Conservation (phyloP, 2,113 vertebrate genomes). For the Leptocoma aspasia region DNA sequence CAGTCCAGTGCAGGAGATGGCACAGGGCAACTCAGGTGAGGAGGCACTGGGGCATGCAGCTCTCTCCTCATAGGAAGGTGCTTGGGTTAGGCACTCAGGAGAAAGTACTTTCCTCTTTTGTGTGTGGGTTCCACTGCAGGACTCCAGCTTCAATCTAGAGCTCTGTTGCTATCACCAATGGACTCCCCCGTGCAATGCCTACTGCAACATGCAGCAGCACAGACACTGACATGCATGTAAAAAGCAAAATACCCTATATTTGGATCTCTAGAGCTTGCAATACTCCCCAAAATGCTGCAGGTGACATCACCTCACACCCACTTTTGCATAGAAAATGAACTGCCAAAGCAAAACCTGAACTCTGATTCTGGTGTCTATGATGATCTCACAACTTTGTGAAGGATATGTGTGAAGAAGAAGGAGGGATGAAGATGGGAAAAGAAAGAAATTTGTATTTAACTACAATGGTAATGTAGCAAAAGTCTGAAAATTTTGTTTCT, state of each 20-base stretch:
- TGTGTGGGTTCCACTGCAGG: neutral
- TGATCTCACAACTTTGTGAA: neutral
- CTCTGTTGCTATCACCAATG: neutral
- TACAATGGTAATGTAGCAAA: neutral
- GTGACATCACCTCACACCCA: accelerated
- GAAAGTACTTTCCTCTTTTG: neutral
- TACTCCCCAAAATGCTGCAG: neutral
- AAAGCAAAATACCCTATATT: accelerated
- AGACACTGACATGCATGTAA: neutral
- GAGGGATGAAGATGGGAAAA: neutral
- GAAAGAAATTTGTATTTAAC: neutral
- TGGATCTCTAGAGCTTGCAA: neutral
- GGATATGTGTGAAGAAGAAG: neutral
- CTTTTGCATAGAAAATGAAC: neutral
- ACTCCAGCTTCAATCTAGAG: accelerated
- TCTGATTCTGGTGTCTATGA: neutral
- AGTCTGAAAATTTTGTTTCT: neutral
- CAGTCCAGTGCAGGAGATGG: neutral
- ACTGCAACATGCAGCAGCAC: neutral
- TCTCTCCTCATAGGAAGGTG: neutral
- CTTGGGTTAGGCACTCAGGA: neutral
- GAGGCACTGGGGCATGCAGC: neutral
- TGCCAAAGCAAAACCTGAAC: neutral
- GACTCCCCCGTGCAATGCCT: accelerated
- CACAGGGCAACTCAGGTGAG: neutral